Percentiles rank a stretch among this genome's conserved stretches.
These are phyloP conservation scores for Apteryx mantelli DNA, from an alignment of 2,113 vertebrate species.

Conservation along the genomic window DNA sequence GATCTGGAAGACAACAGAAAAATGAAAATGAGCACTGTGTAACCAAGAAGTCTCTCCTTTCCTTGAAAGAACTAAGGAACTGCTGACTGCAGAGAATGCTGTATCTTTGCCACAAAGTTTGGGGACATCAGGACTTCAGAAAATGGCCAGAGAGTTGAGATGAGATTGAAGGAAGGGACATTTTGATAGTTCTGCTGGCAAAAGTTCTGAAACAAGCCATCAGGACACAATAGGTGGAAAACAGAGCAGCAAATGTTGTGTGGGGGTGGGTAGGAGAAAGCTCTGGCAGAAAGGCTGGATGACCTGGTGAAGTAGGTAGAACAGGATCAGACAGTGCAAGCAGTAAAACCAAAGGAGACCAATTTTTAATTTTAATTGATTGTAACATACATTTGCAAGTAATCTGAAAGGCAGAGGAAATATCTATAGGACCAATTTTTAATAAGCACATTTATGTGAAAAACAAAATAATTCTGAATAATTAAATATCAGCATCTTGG, in stretches of 20 bases:
- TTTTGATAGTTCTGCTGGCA: background rate
- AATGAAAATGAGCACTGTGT: background rate
- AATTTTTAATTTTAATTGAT: background rate
- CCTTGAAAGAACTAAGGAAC: background rate
- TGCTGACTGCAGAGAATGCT: background rate
- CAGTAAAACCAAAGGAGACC: background rate
- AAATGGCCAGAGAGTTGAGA: background rate
- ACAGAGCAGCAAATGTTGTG: background rate
- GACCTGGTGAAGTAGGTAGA: background rate
- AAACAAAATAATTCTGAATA: conserved; percentile 47
- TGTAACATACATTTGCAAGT: background rate
- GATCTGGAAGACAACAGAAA: background rate
- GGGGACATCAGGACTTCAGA: background rate
- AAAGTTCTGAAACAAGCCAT: background rate
- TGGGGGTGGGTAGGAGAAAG: background rate
- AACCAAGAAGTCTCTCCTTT: background rate
- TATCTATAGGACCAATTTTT: conserved; percentile 46
- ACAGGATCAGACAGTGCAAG: background rate
- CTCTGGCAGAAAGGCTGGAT: background rate
- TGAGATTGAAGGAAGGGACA: background rate
- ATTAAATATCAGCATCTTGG: conserved; percentile 16
- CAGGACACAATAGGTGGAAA: background rate
- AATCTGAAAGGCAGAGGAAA: conserved; percentile 7
- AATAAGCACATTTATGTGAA: conserved; percentile 2
- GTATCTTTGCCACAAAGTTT: background rate